Evolutionary conservation across 92 coral and sea anemone genomes (phyloP).

Genomic region (Heteractis magnifica): DNA sequence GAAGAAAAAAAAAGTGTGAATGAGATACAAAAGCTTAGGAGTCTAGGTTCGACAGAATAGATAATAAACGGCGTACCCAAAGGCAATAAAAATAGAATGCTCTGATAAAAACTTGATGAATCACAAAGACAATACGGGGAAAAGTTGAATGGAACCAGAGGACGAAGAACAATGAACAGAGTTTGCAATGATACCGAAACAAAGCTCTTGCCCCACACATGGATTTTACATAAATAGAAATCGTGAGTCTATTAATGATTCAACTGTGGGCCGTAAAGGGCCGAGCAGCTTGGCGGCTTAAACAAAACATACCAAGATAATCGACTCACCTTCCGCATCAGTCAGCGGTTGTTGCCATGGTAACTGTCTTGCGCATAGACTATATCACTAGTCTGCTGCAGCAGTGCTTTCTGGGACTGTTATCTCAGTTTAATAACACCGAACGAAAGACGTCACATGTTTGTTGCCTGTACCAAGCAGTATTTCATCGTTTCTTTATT

Average conservation of each 20-base stretch:
- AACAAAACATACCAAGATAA: too few species aligned
- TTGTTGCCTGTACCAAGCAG: too few species aligned
- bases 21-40: too few species aligned
- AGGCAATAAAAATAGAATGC: neutral
- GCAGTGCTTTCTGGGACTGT: too few species aligned
- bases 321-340: too few species aligned
- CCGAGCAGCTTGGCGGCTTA: neutral
- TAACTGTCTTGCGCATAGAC: neutral
- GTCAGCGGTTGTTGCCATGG: neutral
- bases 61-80: too few species aligned
- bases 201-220: neutral
- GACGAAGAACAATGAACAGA: neutral
- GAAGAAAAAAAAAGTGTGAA: too few species aligned
- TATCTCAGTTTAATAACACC: too few species aligned
- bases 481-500: too few species aligned
- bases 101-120: neutral
- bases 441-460: too few species aligned
- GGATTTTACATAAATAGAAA: neutral
- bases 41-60: too few species aligned
- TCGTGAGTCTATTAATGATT: neutral
- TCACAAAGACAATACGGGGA: neutral
- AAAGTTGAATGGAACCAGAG: neutral
- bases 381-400: too few species aligned
- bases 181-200: neutral
- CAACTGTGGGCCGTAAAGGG: neutral